phyloP scores from a whole-genome alignment of 2,888 invertebrate species.

The Sycophila texana region DNA sequence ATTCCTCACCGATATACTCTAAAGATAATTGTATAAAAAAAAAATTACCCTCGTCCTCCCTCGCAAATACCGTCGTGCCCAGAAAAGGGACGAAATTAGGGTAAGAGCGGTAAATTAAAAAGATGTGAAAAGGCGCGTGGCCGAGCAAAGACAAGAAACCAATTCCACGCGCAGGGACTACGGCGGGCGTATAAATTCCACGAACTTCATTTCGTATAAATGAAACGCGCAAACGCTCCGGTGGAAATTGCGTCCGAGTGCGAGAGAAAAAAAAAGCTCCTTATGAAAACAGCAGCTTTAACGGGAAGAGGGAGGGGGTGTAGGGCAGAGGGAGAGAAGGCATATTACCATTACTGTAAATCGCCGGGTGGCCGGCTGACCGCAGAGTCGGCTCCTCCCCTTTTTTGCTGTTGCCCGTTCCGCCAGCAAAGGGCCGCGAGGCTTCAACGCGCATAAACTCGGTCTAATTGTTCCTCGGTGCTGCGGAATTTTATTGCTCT shows the following conservation, averaged over 20 bases:
- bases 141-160: neutral
- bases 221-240: neutral
- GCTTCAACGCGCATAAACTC: constrained; percentile 43
- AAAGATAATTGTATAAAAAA: too few relatives aligned
- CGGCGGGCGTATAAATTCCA: constrained; percentile 10
- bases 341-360: constrained; percentile 9
- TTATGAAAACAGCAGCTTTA: neutral
- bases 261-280: neutral
- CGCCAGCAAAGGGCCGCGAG: neutral
- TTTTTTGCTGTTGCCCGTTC: neutral
- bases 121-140: neutral
- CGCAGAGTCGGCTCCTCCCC: neutral
- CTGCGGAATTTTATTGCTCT: constrained; percentile 46
- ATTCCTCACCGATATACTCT: too few relatives aligned
- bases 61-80: too few relatives aligned
- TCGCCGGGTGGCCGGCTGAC: neutral
- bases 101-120: neutral
- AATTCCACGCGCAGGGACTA: neutral
- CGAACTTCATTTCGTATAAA: constrained; percentile 20
- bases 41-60: too few relatives aligned
- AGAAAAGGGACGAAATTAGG: neutral
- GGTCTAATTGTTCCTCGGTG: constrained; percentile 46
- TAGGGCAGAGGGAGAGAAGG: neutral
- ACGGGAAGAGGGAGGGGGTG: too few relatives aligned
- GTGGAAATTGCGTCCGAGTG: constrained; percentile 19